These are phyloP conservation scores for Notoglanidium macrostoma DNA, from an alignment of 2,797 vertebrate species.

Conservation along the genomic window DNA sequence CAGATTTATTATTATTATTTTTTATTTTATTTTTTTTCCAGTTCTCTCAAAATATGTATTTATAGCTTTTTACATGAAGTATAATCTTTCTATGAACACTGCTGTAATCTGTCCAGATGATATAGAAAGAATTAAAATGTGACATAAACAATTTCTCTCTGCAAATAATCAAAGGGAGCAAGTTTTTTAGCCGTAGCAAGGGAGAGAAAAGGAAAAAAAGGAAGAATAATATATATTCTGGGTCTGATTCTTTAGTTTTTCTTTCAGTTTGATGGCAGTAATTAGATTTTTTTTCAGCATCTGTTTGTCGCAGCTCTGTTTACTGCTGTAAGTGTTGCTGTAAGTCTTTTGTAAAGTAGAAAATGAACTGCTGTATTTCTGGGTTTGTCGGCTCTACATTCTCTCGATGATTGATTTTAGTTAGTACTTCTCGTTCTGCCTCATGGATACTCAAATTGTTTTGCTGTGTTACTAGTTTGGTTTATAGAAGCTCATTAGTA, in stretches of 20 bases:
- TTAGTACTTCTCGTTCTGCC: not conserved
- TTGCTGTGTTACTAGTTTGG: not conserved
- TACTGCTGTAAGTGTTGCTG: not conserved
- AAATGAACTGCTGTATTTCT: not conserved
- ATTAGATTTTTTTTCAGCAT: not conserved
- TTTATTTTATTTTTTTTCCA: not conserved
- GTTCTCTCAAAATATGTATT: not conserved
- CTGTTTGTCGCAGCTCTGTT: not conserved
- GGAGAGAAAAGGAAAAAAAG: not conserved
- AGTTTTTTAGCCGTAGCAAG: not conserved
- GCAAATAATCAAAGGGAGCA: not conserved
- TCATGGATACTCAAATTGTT: not conserved
- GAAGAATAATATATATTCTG: not conserved
- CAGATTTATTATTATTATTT: not conserved
- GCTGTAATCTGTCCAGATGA: not conserved
- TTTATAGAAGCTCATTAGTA: not conserved
- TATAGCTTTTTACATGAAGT: not conserved
- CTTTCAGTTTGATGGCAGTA: not conserved
- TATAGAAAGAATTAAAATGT: not conserved
- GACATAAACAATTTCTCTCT: not conserved
- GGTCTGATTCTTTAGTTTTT: not conserved
- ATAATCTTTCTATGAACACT: not conserved
- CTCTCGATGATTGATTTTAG: not conserved
- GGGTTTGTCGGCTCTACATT: not conserved
- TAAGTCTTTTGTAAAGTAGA: not conserved